Base-by-base conservation (phyloP, 2,797 vertebrate species). In the Anas georgica region DNA sequence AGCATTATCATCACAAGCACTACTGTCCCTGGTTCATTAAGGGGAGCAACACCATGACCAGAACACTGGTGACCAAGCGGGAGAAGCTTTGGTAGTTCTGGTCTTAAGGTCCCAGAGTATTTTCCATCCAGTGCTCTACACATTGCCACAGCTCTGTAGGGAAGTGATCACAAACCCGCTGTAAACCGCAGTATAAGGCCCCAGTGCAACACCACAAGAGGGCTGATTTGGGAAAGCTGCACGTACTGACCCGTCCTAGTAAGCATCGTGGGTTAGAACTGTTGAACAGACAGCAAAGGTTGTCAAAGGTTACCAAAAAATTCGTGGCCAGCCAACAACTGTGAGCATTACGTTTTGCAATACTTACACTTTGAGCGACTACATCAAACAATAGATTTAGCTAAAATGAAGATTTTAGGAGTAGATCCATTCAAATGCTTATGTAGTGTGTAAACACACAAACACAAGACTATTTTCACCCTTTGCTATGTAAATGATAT, bases 121-220 rank as follows among this genome's bases (percentile, higher is more conserved):
- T 91, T 93, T 56, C 86, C 25, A 12, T 90, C 68, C 78, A 43
- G 59, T 31, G 74, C 29, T 43, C 72, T 85, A 26, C 26, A 33
- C 39, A 26, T 48, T 25, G 66, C 54, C 56, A 6, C 54, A 31
- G 0, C 28, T 66, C 13, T 73, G 46, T 22, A n/a, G 72, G 43
- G n/a, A 82, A 88, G 41, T 4, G 4, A 28, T 60, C 55, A 69
- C 39, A n/a, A 6, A 45, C 8, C 22, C 35, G 12, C n/a, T 79
- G 50, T 35, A 86, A 69, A 64, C 9, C 46, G 13, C 39, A 58
- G 8, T 59, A 60, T 9, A 35, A 5, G 2, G 9, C 63, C 66
- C 80, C 73, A 12, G 31, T 6, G 76, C 74, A 56, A 35, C 12
- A 3, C n/a, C 4, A 3, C 0, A 21, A 50, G 28, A 46, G 0